Conservation (phyloP, 2,113 vertebrate genomes). For the Anthoscopus minutus region DNA sequence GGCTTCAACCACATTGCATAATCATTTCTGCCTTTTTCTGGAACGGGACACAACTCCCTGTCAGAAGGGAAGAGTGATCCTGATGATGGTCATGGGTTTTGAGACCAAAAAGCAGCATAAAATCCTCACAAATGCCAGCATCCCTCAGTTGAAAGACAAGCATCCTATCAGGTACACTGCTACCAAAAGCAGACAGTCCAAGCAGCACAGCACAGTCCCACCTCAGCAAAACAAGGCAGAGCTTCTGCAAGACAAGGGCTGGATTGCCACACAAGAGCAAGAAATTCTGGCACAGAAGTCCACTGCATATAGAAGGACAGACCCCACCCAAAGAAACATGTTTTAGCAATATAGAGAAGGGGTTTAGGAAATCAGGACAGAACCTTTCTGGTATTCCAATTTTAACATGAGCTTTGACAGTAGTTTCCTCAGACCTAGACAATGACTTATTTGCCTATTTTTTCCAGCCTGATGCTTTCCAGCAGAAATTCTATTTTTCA, state of each 20-base stretch:
- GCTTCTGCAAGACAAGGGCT: background rate
- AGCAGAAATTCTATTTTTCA: background rate
- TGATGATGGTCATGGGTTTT: background rate
- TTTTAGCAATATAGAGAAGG: background rate
- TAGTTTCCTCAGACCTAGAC: background rate
- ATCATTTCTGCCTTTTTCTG: background rate
- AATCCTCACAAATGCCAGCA: accelerated
- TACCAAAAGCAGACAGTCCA: background rate
- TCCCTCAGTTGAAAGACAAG: background rate
- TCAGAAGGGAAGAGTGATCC: background rate
- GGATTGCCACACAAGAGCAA: background rate
- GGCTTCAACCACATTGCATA: background rate
- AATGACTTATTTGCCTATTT: background rate
- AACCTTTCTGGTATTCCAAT: background rate
- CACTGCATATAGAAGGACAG: background rate
- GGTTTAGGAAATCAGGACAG: background rate
- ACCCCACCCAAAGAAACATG: background rate
- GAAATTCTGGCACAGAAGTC: background rate
- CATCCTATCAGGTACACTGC: background rate
- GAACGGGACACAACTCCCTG: background rate
- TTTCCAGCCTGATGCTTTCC: background rate
- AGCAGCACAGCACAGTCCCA: background rate
- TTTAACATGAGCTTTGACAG: background rate
- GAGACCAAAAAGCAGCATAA: background rate
- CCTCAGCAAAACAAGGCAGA: background rate